Percentiles rank a stretch among this genome's conserved stretches.
phyloP scores from a whole-genome alignment of 2,888 invertebrate genomes.

The Trissonchulus sp. region DNA sequence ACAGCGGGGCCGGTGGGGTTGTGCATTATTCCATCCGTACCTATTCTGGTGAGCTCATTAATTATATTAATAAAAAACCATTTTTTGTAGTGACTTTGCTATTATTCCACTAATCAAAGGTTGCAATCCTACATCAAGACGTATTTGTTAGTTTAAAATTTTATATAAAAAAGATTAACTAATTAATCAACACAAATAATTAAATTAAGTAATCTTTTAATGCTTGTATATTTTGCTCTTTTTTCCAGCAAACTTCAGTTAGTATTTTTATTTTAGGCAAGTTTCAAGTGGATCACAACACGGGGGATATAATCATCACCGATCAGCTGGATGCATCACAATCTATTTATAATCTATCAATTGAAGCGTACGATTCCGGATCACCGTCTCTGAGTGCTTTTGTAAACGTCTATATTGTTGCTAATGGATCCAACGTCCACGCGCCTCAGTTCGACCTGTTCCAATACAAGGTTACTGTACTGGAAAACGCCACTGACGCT shows the following conservation, averaged over 20 bases:
- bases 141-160: no score
- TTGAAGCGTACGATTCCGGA: conserved; percentile 30
- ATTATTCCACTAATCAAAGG: no score
- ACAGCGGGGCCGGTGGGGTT: neutral
- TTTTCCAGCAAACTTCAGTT: no score
- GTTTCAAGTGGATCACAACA: conserved; percentile 27
- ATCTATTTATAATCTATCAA: conserved; percentile 7
- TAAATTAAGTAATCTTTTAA: neutral
- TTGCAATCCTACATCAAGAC: neutral
- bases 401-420: conserved; percentile 4
- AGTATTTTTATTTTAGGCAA: no score
- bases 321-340: neutral
- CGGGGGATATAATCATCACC: neutral
- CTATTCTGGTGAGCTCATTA: neutral
- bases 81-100: no score
- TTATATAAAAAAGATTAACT: no score
- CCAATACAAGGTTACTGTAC: conserved; percentile 60
- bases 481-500: conserved; percentile 88
- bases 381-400: neutral
- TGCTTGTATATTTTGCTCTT: no score
- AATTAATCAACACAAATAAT: no score
- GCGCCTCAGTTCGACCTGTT: conserved; percentile 24
- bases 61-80: no score
- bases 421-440: conserved; percentile 24
- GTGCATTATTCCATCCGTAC: neutral